These are phyloP conservation scores for Ischnura elegans DNA, from an alignment of 2,888 invertebrate genomes.

Conservation along the genomic window DNA sequence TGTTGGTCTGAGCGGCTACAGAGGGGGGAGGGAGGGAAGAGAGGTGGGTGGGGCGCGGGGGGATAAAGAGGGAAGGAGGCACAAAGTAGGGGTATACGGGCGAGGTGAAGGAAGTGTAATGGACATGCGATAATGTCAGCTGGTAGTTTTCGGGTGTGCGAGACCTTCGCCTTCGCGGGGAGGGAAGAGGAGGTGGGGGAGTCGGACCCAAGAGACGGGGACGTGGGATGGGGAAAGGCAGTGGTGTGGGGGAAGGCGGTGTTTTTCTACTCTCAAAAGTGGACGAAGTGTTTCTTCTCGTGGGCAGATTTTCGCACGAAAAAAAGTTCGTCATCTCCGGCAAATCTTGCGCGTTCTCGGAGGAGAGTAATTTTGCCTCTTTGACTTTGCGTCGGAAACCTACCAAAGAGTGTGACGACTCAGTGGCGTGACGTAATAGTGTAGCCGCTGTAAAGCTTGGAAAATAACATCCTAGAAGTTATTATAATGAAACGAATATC, in stretches of 20 bases:
- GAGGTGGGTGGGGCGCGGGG: not conserved
- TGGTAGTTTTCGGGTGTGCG: slow-evolving; percentile 66
- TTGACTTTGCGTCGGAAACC: not conserved
- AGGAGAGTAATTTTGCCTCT: not conserved
- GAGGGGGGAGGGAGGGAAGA: not conserved
- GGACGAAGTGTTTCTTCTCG: slow-evolving; percentile 24
- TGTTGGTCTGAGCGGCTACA: not conserved
- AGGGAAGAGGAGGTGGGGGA: not conserved
- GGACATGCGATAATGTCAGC: slow-evolving; percentile 62
- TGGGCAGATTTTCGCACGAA: slow-evolving; percentile 35
- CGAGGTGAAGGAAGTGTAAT: slow-evolving; percentile 51
- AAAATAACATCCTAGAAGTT: too few species aligned
- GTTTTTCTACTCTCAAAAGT: slow-evolving; percentile 33
- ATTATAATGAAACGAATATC: too few species aligned
- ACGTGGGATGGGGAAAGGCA: not conserved
- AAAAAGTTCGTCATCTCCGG: not conserved
- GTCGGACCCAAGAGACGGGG: too few species aligned
- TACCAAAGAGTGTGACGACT: not conserved
- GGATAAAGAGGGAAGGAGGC: not conserved
- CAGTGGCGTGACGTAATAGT: not conserved
- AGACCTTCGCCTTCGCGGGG: slow-evolving; percentile 57
- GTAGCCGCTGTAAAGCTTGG: not conserved
- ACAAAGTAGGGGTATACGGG: not conserved
- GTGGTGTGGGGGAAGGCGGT: not conserved
- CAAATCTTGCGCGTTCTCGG: not conserved